phyloP scores from a whole-genome alignment of 2,113 vertebrate genomes.

The Apeltes quadracus region DNA sequence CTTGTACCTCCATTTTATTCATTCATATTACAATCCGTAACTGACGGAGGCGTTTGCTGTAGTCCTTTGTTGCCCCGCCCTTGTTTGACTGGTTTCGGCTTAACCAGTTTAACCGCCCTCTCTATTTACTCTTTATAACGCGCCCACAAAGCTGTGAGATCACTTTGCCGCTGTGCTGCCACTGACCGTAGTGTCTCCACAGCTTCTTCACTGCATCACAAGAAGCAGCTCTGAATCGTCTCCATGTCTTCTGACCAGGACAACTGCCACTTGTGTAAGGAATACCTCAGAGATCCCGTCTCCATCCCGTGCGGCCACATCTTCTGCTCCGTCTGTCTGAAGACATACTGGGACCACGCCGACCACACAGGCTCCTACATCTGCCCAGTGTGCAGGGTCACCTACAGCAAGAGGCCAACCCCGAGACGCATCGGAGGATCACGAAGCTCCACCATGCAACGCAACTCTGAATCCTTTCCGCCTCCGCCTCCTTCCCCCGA shows the following conservation, averaged over 20 bases:
- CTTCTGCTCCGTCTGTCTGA: constrained; percentile 82
- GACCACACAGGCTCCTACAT: constrained; percentile 74
- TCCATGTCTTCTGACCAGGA: constrained; percentile 79
- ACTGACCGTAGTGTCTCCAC: background rate
- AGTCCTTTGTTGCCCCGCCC: constrained; percentile 71
- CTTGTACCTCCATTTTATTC: constrained; percentile 61
- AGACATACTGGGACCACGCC: constrained; percentile 84
- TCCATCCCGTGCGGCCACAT: constrained; percentile 82
- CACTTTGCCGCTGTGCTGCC: constrained; percentile 70
- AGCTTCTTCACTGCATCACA: background rate
- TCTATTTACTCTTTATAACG: constrained; percentile 82
- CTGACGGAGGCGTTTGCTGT: constrained; percentile 48
- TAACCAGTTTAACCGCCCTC: constrained; percentile 82
- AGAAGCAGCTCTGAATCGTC: background rate
- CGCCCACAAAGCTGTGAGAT: constrained; percentile 47
- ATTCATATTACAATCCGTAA: constrained; percentile 52
- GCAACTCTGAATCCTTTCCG: constrained; percentile 66
- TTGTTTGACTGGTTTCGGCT: constrained; percentile 83
- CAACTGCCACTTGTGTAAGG: constrained; percentile 81
- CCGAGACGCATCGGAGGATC: constrained; percentile 72
- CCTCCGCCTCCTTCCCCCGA: constrained; percentile 80
- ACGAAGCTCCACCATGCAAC: constrained; percentile 53
- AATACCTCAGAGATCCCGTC: constrained; percentile 79
- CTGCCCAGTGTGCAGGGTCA: constrained; percentile 80
- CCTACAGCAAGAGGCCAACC: constrained; percentile 81